Percentiles rank a stretch among this genome's conserved stretches.
Conservation (phyloP, 2,888 invertebrate species). For the Synergus gifuensis region DNA sequence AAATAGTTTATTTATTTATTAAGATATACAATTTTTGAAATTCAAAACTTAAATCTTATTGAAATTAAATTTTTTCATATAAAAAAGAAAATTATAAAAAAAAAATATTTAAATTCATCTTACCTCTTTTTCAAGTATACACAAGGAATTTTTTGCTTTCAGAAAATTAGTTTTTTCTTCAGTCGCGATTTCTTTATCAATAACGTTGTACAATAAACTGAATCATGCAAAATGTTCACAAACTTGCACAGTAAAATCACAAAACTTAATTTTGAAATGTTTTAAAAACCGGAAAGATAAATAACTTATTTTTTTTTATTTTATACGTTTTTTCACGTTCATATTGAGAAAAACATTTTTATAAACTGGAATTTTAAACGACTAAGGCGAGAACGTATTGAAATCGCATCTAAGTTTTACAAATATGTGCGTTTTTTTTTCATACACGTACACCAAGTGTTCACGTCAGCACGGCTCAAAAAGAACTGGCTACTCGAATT, state of each 20-base stretch:
- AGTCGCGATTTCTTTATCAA: constrained; percentile 14
- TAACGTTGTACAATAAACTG: neutral
- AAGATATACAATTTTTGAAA: too few relatives aligned
- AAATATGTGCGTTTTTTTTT: constrained; percentile 1
- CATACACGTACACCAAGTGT: constrained; percentile 33
- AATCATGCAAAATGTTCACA: constrained; percentile 8
- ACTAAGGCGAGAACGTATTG: neutral
- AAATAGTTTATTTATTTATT: too few relatives aligned
- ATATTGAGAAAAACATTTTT: neutral
- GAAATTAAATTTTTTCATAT: too few relatives aligned
- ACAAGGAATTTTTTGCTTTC: neutral
- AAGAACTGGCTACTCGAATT: constrained; percentile 18
- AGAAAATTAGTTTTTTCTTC: neutral
- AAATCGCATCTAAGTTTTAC: neutral
- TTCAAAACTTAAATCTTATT: too few relatives aligned
- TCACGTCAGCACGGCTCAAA: constrained; percentile 26
- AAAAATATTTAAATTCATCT: neutral
- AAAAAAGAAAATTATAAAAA: neutral
- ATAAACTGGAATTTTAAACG: neutral
- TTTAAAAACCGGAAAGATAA: neutral
- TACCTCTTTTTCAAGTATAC: neutral
- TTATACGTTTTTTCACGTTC: neutral
- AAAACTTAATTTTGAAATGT: neutral
- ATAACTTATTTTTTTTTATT: neutral
- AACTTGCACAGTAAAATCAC: neutral